phyloP scores from a whole-genome alignment of 2,888 invertebrate genomes.

The Xanthia icteritia region DNA sequence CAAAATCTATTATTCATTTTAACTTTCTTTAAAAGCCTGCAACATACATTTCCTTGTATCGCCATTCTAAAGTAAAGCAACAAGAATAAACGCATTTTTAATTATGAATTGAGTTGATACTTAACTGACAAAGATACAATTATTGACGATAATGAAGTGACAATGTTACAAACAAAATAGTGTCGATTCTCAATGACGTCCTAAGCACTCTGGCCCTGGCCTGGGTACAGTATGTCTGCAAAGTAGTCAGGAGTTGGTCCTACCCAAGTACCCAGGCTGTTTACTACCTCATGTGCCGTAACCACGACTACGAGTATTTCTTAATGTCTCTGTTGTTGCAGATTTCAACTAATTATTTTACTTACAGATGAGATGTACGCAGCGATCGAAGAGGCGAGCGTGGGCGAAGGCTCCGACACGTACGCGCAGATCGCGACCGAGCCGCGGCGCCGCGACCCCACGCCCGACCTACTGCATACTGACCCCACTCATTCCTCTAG shows the following conservation, averaged over 20 bases:
- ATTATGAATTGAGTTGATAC: background rate
- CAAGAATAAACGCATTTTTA: background rate
- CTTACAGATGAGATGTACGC: constrained; percentile 96
- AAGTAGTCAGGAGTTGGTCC: background rate
- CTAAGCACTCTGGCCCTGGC: background rate
- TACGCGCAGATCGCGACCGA: constrained; percentile 94
- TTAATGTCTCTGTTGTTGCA: background rate
- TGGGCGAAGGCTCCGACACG: constrained; percentile 95
- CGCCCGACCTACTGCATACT: constrained; percentile 67
- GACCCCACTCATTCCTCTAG: constrained; percentile 73
- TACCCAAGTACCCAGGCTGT: background rate
- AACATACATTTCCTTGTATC: background rate
- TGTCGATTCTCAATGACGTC: background rate
- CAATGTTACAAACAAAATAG: background rate
- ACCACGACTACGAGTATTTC: background rate
- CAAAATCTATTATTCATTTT: background rate
- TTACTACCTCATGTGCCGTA: background rate
- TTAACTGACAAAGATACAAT: background rate
- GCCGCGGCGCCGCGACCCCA: constrained; percentile 72
- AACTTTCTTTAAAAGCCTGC: background rate
- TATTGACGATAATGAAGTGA: constrained; percentile 3
- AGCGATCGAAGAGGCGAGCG: constrained; percentile 94
- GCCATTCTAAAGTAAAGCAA: background rate
- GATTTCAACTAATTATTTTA: background rate
- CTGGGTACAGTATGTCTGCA: background rate